phyloP scores from a whole-genome alignment of 2,888 invertebrate genomes.

The Habrosyne pyritoides region DNA sequence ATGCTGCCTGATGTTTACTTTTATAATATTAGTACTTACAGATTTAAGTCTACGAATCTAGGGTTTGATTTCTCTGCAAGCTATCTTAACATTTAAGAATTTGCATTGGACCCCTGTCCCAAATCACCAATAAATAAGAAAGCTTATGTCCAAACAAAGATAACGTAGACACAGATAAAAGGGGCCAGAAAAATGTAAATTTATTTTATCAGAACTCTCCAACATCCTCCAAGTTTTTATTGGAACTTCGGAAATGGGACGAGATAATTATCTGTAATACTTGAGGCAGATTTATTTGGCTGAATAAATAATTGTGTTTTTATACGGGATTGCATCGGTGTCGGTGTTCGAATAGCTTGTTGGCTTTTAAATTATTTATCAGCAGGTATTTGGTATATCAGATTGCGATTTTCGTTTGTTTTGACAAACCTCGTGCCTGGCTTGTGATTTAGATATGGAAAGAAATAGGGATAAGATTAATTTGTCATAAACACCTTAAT shows the following conservation, averaged over 20 bases:
- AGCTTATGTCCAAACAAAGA: slow-evolving; percentile 1
- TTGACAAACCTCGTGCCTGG: background rate
- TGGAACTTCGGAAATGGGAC: background rate
- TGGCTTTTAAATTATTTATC: background rate
- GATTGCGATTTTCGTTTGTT: background rate
- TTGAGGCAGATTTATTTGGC: background rate
- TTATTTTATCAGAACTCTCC: background rate
- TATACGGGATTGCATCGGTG: background rate
- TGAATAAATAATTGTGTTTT: background rate
- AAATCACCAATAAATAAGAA: background rate
- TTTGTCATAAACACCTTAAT: no score
- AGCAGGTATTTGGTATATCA: background rate
- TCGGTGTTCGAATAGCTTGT: background rate
- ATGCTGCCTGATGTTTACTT: no score
- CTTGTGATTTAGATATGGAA: no score
- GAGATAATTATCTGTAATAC: background rate
- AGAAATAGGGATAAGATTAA: no score
- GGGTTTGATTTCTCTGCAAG: background rate
- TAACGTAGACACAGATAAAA: background rate
- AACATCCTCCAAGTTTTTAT: background rate
- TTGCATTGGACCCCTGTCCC: background rate
- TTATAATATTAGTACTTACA: no score
- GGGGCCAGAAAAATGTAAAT: background rate
- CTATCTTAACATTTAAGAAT: background rate
- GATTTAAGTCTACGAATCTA: no score